phyloP scores from a whole-genome alignment of 2,797 vertebrate genomes.

The Molossus molossus region DNA sequence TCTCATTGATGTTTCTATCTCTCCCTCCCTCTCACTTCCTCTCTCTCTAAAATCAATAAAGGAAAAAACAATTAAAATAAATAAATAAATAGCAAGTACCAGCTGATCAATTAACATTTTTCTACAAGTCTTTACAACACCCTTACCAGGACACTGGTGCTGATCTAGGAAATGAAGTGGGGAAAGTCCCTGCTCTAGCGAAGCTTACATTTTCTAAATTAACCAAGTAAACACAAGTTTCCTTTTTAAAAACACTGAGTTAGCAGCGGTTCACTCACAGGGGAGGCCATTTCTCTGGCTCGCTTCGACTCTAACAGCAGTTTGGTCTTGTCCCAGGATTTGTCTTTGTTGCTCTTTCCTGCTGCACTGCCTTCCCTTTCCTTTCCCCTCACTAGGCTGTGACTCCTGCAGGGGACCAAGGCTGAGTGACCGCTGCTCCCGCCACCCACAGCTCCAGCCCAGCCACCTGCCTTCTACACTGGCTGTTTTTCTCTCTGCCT shows the following conservation, averaged over 20 bases:
- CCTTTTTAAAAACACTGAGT: neutral
- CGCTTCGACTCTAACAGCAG: neutral
- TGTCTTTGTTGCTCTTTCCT: neutral
- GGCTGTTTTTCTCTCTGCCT: neutral
- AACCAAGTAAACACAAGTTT: slow-evolving; percentile 30
- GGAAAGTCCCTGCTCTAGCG: neutral
- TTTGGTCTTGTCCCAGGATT: neutral
- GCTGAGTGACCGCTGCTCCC: neutral
- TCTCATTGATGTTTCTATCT: too few species aligned
- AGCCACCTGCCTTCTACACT: neutral
- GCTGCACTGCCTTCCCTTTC: neutral
- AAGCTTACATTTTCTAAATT: slow-evolving; percentile 29
- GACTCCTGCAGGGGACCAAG: neutral
- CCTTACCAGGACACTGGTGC: neutral
- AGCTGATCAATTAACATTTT: neutral
- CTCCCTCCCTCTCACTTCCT: too few species aligned
- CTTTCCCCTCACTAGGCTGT: neutral
- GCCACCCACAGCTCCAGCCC: neutral
- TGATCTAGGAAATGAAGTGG: neutral
- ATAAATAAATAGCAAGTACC: neutral
- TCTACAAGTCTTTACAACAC: neutral
- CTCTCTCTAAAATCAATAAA: too few species aligned
- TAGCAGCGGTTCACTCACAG: neutral
- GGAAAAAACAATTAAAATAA: too few species aligned
- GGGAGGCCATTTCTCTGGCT: neutral